Evolutionary conservation across 2,888 invertebrate genomes (phyloP).

Genomic region (Pandemis heparana): DNA sequence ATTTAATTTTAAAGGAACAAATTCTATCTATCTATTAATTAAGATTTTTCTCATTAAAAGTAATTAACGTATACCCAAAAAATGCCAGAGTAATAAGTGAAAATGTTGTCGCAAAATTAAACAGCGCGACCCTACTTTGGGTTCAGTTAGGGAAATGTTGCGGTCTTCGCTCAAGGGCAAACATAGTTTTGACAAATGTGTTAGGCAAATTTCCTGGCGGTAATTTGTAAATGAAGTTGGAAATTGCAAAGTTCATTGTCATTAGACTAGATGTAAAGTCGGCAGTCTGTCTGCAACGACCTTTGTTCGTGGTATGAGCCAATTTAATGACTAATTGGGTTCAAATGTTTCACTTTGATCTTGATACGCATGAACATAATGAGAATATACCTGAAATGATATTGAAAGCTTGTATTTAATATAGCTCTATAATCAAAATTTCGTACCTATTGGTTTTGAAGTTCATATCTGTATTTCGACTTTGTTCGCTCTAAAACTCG

Average conservation of each 20-base stretch:
- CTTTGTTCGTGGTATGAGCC: conserved; percentile 19
- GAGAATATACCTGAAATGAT: conserved; percentile 13
- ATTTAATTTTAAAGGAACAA: neutral
- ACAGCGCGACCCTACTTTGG: conserved; percentile 26
- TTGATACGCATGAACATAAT: conserved; percentile 22
- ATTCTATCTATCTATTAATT: conserved; percentile 1
- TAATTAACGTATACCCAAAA: conserved; percentile 17
- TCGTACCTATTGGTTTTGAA: neutral
- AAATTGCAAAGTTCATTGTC: conserved; percentile 46
- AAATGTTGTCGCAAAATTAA: conserved; percentile 18
- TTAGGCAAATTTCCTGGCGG: conserved; percentile 47
- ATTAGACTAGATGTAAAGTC: conserved; percentile 34
- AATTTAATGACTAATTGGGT: conserved; percentile 29
- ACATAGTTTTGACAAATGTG: conserved; percentile 50
- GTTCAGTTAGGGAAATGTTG: conserved; percentile 34
- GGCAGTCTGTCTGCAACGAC: conserved; percentile 3
- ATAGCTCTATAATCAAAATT: neutral
- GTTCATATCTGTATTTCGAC: neutral
- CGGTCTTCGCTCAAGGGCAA: conserved; percentile 36
- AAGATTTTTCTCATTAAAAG: conserved; percentile 42
- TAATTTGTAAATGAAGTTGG: conserved; percentile 48
- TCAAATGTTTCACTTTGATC: conserved; percentile 30
- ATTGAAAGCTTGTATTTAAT: neutral
- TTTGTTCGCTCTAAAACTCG: neutral
- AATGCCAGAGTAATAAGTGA: conserved; percentile 5